Evolutionary conservation across 2,888 invertebrate species (phyloP).

Genomic region (Spilosoma lubricipeda): DNA sequence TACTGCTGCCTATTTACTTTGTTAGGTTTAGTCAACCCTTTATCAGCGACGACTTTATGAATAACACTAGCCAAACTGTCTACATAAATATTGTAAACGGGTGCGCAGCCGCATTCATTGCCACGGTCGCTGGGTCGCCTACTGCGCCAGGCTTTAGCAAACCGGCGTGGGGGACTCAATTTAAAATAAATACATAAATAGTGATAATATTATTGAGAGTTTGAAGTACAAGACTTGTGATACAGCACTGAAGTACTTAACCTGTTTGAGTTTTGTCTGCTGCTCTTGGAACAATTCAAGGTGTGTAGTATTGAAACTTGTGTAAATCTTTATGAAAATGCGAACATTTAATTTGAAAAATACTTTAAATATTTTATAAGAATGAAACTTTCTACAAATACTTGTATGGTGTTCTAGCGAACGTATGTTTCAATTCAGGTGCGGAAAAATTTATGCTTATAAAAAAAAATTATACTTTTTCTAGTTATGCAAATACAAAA

Average conservation of each 20-base stretch:
- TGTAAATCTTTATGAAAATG: conserved; percentile 14
- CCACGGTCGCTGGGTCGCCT: conserved; percentile 55
- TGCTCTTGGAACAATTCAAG: conserved; percentile 34
- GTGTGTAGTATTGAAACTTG: conserved; percentile 34
- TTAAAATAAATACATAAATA: conserved; percentile 30
- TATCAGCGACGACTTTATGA: conserved; percentile 24
- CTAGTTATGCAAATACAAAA: not conserved
- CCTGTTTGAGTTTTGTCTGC: conserved; percentile 23
- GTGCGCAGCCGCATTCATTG: conserved; percentile 62
- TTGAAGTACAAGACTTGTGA: conserved; percentile 22
- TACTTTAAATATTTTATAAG: not conserved
- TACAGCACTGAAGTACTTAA: conserved; percentile 33
- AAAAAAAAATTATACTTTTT: not conserved
- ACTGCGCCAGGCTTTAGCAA: conserved; percentile 55
- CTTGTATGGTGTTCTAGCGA: not conserved
- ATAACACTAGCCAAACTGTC: conserved; percentile 13
- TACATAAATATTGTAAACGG: conserved; percentile 58
- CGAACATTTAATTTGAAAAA: conserved; percentile 3
- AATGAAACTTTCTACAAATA: not conserved
- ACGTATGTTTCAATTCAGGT: not conserved
- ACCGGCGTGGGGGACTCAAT: conserved; percentile 41
- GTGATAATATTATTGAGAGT: conserved; percentile 41
- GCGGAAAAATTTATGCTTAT: not conserved
- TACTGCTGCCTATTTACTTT: not conserved
- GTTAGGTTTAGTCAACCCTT: conserved; percentile 26